phyloP scores from a whole-genome alignment of 2,888 invertebrate species.

The Campaea margaritaria region DNA sequence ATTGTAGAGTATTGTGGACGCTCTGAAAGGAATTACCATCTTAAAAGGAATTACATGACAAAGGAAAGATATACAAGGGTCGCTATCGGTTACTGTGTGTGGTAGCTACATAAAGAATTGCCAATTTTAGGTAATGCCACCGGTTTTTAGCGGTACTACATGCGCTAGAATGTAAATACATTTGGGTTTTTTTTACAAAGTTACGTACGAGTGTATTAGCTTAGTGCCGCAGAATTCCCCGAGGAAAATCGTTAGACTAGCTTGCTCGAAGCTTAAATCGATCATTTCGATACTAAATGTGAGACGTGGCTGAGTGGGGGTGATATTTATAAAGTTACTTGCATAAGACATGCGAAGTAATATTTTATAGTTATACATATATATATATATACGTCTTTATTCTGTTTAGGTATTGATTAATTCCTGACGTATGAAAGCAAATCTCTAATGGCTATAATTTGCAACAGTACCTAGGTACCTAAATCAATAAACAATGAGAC shows the following conservation, averaged over 20 bases:
- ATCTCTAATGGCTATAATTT: neutral
- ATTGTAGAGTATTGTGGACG: conserved; percentile 36
- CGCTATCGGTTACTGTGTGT: conserved; percentile 49
- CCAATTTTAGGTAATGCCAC: neutral
- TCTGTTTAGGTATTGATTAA: neutral
- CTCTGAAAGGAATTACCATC: conserved; percentile 68
- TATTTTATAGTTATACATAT: too few species aligned
- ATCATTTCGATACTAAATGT: too few species aligned
- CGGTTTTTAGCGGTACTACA: neutral
- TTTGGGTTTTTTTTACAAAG: neutral
- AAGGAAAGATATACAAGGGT: conserved; percentile 55
- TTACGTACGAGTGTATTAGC: neutral
- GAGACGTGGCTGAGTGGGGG: too few species aligned
- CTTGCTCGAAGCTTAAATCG: too few species aligned
- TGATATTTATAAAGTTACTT: too few species aligned
- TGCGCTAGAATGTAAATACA: neutral
- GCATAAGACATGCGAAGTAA: too few species aligned
- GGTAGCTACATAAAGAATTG: conserved; percentile 9
- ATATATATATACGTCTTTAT: too few species aligned
- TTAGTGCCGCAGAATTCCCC: too few species aligned
- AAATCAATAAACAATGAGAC: conserved; percentile 4
- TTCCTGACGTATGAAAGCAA: neutral
- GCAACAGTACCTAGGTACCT: neutral
- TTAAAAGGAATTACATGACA: conserved; percentile 62
- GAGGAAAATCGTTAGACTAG: too few species aligned